These are phyloP conservation scores for human DNA, from an alignment of 2,113 vertebrate genomes.

Conservation along the genomic window GRCh38 chr4:12538001-12538500, in stretches of 20 bases:
- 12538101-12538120: not conserved
- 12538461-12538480: not conserved
- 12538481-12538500: not conserved
- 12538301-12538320: accelerated
- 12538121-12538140: accelerated
- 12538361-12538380: accelerated
- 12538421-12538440: accelerated
- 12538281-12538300: accelerated
- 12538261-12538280: accelerated
- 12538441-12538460: constrained; percentile 50
- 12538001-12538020: not conserved
- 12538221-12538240: not conserved
- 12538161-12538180: accelerated
- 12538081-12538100: not conserved
- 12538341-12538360: not conserved
- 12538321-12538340: accelerated
- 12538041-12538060: not conserved
- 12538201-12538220: not conserved
- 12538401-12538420: not conserved
- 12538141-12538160: accelerated
- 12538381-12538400: not conserved
- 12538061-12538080: not conserved
- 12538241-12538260: accelerated
- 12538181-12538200: accelerated
- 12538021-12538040: accelerated